These are phyloP conservation scores for Drosophila atroscutellata DNA, from an alignment of 2,888 invertebrate species.

Conservation along the genomic window DNA sequence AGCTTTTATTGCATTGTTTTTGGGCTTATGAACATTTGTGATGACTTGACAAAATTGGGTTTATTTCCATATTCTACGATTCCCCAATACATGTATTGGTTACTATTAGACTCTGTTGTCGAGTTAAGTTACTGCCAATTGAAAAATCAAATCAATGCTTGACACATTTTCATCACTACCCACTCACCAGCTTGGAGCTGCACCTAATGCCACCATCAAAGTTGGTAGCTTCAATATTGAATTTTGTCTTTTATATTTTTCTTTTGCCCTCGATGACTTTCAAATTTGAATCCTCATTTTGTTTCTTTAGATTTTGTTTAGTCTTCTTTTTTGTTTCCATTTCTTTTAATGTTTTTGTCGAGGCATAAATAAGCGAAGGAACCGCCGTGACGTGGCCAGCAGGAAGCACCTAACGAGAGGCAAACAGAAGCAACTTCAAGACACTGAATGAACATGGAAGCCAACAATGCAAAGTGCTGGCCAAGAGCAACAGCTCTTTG, in stretches of 20 bases:
- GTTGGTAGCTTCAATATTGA: neutral
- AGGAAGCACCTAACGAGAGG: slow-evolving; percentile 24
- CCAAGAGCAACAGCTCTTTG: slow-evolving; percentile 14
- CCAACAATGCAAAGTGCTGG: slow-evolving; percentile 22
- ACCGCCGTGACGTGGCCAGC: neutral
- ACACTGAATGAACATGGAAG: slow-evolving; percentile 13
- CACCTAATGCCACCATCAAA: slow-evolving; percentile 14
- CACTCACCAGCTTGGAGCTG: slow-evolving; percentile 11
- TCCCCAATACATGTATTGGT: slow-evolving; percentile 15
- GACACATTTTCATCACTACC: neutral
- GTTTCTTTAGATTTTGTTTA: too few species aligned
- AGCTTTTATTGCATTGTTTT: neutral
- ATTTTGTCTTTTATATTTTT: neutral
- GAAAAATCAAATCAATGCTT: neutral
- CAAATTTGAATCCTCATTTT: too few species aligned
- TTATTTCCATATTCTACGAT: slow-evolving; percentile 18
- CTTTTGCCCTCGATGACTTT: too few species aligned
- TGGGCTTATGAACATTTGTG: slow-evolving; percentile 26
- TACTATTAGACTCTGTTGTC: neutral
- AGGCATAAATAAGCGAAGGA: slow-evolving; percentile 2
- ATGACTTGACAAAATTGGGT: slow-evolving; percentile 5
- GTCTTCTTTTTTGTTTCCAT: too few species aligned
- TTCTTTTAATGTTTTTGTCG: too few species aligned
- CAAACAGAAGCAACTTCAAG: slow-evolving; percentile 22
- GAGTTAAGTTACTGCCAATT: slow-evolving; percentile 15